Percentiles rank a stretch among this genome's conserved stretches.
phyloP scores from a whole-genome alignment of 1,140 invertebrate species.

The Drosophila gunungcola region DNA sequence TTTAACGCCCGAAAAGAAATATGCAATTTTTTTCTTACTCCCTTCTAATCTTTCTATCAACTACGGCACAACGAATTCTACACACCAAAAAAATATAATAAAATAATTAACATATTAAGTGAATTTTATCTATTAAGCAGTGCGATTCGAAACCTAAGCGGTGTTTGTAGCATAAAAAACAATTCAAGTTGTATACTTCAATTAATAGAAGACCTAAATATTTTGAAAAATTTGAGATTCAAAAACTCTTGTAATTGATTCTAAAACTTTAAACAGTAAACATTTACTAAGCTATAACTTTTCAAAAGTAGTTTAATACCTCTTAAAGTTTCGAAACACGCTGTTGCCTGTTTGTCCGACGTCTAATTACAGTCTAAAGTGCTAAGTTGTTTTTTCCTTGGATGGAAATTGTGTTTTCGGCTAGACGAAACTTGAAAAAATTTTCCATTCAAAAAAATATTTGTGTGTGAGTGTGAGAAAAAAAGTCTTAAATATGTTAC shows the following conservation, averaged over 20 bases:
- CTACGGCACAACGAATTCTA: constrained; percentile 41
- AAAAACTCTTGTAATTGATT: no score
- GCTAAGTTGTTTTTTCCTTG: neutral
- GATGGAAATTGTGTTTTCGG: constrained; percentile 20
- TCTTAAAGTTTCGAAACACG: constrained; percentile 6
- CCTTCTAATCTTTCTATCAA: constrained; percentile 29
- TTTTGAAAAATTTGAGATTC: no score
- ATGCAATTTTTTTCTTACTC: constrained; percentile 11
- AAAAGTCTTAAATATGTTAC: neutral
- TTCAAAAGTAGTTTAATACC: no score
- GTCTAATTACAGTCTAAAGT: neutral
- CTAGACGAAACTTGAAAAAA: constrained; percentile 3
- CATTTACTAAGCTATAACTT: no score
- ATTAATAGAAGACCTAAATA: no score
- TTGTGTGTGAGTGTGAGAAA: constrained; percentile 7
- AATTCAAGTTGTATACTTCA: no score
- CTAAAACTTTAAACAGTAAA: no score
- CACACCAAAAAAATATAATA: constrained; percentile 27
- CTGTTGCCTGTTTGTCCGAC: constrained; percentile 3
- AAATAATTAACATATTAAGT: constrained; percentile 27
- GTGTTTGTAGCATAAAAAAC: neutral
- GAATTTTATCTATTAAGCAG: constrained; percentile 3
- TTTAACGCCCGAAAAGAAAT: constrained; percentile 70
- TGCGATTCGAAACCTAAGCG: constrained; percentile 18
- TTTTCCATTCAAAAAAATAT: neutral